Evolutionary conservation across 2,797 vertebrate genomes (phyloP).

Genomic region (Macropus fuliginosus): DNA sequence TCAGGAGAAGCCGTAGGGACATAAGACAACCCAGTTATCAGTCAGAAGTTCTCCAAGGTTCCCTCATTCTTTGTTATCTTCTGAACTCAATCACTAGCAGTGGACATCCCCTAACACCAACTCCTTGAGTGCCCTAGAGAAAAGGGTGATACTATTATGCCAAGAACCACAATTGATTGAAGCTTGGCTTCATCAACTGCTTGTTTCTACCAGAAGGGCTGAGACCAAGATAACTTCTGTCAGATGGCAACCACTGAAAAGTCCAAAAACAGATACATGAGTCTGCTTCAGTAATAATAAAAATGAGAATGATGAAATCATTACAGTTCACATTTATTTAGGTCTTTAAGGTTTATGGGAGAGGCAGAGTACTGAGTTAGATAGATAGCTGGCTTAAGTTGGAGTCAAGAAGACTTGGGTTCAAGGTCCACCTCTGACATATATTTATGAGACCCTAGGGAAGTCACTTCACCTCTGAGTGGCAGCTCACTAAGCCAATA

Average conservation of each 20-base stretch:
- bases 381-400: background rate
- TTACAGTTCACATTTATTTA: background rate
- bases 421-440: background rate
- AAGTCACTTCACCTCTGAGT: background rate
- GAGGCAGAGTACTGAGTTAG: background rate
- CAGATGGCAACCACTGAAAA: background rate
- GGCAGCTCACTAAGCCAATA: background rate
- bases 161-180: background rate
- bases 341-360: background rate
- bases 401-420: background rate
- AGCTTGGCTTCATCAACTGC: background rate
- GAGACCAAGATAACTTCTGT: background rate
- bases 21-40: background rate
- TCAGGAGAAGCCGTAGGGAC: rapidly evolving
- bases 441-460: background rate
- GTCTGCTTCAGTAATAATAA: background rate
- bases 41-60: background rate
- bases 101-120: rapidly evolving
- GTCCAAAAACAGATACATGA: background rate
- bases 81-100: background rate
- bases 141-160: rapidly evolving
- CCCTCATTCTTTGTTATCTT: background rate
- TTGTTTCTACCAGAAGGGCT: background rate
- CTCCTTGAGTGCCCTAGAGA: background rate
- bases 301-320: background rate